Percentiles rank a stretch among this genome's conserved stretches.
Evolutionary conservation across 2,888 invertebrate genomes (phyloP).

Genomic region (Baronia brevicornis): DNA sequence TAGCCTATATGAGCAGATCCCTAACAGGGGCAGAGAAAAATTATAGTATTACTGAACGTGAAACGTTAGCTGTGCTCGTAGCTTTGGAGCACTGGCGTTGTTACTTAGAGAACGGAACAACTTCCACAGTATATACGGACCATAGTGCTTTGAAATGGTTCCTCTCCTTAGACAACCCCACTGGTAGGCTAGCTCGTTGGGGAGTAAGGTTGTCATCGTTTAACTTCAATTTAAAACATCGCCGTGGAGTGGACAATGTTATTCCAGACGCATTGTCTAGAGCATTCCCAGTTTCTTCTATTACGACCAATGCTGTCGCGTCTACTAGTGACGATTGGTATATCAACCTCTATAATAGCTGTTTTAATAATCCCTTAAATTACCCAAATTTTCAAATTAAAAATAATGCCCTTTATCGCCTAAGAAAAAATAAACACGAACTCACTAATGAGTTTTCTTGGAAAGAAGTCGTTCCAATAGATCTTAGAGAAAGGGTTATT

Average conservation of each 20-base stretch:
- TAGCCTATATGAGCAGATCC: constrained; percentile 1
- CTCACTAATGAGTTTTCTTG: too few relatives aligned
- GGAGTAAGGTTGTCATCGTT: constrained; percentile 22
- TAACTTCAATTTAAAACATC: constrained; percentile 24
- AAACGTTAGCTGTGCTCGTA: constrained; percentile 11
- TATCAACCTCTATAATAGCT: too few relatives aligned
- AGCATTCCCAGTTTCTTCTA: constrained; percentile 12
- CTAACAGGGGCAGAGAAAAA: constrained; percentile 14
- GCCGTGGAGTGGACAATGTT: constrained; percentile 21
- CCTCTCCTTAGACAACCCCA: constrained; percentile 16
- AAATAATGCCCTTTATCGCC: constrained; percentile 12
- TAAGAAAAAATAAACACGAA: constrained; percentile 11
- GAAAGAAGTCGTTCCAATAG: constrained; percentile 21
- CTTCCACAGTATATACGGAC: constrained; percentile 17
- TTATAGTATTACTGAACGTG: constrained; percentile 17
- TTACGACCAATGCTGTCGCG: too few relatives aligned
- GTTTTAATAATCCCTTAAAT: too few relatives aligned
- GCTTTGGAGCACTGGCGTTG: constrained; percentile 13
- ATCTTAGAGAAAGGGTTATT: constrained; percentile 10
- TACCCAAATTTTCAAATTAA: constrained; percentile 12
- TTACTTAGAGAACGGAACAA: constrained; percentile 16
- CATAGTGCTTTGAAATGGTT: constrained; percentile 20
- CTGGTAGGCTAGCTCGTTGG: constrained; percentile 26
- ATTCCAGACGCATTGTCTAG: constrained; percentile 23
- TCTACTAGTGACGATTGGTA: too few relatives aligned